These are phyloP conservation scores for Scortum barcoo DNA, from an alignment of 2,113 vertebrate genomes.

Conservation along the genomic window DNA sequence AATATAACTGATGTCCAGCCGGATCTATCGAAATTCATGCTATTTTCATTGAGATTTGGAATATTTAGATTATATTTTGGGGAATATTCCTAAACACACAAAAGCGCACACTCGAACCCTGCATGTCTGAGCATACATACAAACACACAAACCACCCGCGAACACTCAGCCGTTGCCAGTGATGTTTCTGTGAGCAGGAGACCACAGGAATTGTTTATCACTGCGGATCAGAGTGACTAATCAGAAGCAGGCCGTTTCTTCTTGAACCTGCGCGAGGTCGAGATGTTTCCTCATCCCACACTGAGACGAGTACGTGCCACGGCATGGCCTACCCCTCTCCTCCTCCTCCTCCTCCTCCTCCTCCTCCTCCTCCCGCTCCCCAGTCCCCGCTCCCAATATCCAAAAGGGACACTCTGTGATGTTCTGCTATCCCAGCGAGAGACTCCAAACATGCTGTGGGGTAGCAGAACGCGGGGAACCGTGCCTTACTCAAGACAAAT, in stretches of 20 bases:
- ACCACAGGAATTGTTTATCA: constrained; percentile 93
- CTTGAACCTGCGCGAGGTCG: constrained; percentile 87
- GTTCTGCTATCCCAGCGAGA: constrained; percentile 46
- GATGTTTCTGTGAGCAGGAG: constrained; percentile 75
- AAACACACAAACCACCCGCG: constrained; percentile 64
- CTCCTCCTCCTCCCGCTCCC: constrained; percentile 23
- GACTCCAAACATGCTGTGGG: constrained; percentile 58
- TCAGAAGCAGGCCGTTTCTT: constrained; percentile 87
- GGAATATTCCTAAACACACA: constrained; percentile 2
- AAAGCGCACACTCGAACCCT: constrained; percentile 14
- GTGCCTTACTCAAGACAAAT: constrained; percentile 77
- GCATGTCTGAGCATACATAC: constrained; percentile 56
- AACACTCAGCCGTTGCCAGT: constrained; percentile 56
- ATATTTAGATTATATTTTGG: neutral
- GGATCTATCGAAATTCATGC: neutral
- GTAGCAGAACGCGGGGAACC: constrained; percentile 31
- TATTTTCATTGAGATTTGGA: constrained; percentile 30
- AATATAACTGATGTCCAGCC: neutral
- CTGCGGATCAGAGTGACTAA: constrained; percentile 87
- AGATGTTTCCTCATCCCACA: constrained; percentile 84
- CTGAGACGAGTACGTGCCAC: constrained; percentile 77
- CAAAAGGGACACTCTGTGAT: constrained; percentile 57
- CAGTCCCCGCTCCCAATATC: constrained; percentile 39
- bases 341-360: constrained; percentile 19
- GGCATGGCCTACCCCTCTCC: constrained; percentile 65